These are phyloP conservation scores for Sebastes hopkinsi DNA, from an alignment of 2,797 vertebrate species.

Conservation along the genomic window DNA sequence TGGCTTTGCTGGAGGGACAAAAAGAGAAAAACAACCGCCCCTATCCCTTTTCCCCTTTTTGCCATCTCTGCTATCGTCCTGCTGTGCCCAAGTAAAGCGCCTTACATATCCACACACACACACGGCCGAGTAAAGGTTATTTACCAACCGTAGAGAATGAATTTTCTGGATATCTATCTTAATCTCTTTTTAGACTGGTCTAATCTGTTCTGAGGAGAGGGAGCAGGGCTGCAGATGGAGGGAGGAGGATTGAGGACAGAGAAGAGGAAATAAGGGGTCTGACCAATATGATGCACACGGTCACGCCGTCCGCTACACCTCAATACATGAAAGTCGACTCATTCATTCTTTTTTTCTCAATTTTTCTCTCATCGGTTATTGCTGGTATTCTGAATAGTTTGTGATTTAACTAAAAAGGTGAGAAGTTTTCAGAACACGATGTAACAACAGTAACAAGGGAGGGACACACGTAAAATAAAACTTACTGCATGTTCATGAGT, in stretches of 20 bases:
- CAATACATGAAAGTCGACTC: not conserved
- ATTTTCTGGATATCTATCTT: slow-evolving; percentile 71
- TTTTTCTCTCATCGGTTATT: not conserved
- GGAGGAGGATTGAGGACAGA: slow-evolving; percentile 49
- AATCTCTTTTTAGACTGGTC: slow-evolving; percentile 61
- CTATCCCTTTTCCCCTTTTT: slow-evolving; percentile 10
- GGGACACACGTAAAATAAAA: not conserved
- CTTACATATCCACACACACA: slow-evolving; percentile 38
- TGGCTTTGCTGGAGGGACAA: slow-evolving; percentile 55
- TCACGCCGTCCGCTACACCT: not conserved
- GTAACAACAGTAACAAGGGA: not conserved
- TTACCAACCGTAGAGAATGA: slow-evolving; percentile 59
- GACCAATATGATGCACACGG: not conserved
- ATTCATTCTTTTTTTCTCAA: not conserved
- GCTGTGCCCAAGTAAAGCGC: slow-evolving; percentile 46
- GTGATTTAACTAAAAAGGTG: not conserved
- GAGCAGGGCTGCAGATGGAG: slow-evolving; percentile 37
- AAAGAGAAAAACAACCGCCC: slow-evolving; percentile 42
- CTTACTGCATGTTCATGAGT: not conserved
- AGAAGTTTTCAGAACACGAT: not conserved
- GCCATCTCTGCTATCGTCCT: slow-evolving; percentile 37
- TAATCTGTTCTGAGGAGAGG: slow-evolving; percentile 61
- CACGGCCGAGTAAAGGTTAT: slow-evolving; percentile 56
- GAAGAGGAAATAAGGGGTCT: not conserved
- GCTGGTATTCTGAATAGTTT: not conserved